phyloP scores from a whole-genome alignment of 1,140 invertebrate species.

The Penaeus vannamei region DNA sequence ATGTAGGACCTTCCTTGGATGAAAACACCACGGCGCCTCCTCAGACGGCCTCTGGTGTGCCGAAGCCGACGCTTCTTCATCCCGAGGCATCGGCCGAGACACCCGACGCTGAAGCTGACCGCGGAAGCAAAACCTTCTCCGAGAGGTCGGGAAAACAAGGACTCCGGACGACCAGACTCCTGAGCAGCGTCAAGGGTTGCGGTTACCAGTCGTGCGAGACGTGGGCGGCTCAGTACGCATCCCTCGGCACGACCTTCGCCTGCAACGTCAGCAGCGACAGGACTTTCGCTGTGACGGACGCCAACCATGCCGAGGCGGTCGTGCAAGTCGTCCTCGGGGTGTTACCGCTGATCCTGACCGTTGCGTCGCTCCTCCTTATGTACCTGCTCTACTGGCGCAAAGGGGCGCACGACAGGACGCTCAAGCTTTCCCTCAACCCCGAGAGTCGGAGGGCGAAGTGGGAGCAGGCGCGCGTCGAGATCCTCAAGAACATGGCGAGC shows the following conservation, averaged over 20 bases:
- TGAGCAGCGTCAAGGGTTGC: constrained; percentile 46
- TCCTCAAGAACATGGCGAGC: constrained; percentile 14
- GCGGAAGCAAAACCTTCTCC: not conserved
- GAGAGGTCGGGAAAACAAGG: not conserved
- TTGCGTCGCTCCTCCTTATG: constrained; percentile 20
- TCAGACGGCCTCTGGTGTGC: not conserved
- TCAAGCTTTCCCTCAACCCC: constrained; percentile 3
- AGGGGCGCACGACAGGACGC: constrained; percentile 23
- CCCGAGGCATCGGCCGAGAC: not conserved
- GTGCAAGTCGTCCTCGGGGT: constrained; percentile 40
- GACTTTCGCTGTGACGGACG: constrained; percentile 34
- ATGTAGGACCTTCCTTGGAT: not conserved
- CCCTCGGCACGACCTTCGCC: constrained; percentile 28
- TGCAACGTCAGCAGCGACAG: constrained; percentile 53
- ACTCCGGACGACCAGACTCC: not conserved
- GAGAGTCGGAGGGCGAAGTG: constrained; percentile 12
- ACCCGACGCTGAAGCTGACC: not conserved
- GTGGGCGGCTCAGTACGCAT: constrained; percentile 34
- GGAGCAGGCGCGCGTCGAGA: constrained; percentile 39
- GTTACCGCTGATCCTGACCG: constrained; percentile 37
- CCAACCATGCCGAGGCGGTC: not conserved
- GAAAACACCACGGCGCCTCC: not conserved
- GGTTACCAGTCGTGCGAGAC: constrained; percentile 48
- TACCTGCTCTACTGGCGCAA: constrained; percentile 50
- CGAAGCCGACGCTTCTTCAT: not conserved